Percentiles rank a stretch among this genome's conserved stretches.
Evolutionary conservation across 2,888 invertebrate genomes (phyloP).

Genomic region (Metalampra italica): DNA sequence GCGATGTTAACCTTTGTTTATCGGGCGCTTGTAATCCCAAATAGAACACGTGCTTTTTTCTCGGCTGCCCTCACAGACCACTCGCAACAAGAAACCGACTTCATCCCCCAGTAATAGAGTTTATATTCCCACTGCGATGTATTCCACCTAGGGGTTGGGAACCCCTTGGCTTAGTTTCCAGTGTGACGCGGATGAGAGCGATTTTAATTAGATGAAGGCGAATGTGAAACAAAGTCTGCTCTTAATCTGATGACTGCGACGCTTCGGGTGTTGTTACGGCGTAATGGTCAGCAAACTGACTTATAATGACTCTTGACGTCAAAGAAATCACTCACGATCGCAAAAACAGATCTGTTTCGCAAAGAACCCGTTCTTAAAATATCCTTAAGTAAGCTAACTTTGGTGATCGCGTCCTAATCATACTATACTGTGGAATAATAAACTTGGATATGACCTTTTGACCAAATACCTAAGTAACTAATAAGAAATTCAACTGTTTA

Average conservation of each 20-base stretch:
- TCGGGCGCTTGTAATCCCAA: conserved; percentile 71
- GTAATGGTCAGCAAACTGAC: background rate
- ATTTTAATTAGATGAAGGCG: conserved; percentile 68
- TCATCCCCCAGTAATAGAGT: conserved; percentile 28
- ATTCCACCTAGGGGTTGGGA: conserved; percentile 42
- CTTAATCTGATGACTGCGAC: conserved; percentile 20
- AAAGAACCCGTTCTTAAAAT: no score
- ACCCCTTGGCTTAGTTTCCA: conserved; percentile 66
- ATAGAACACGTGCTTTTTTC: conserved; percentile 77
- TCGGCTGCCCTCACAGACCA: conserved; percentile 37
- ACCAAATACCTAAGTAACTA: no score
- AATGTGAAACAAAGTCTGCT: conserved; percentile 39
- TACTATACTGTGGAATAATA: no score
- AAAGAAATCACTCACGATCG: no score
- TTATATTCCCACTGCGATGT: conserved; percentile 18
- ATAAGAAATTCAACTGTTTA: no score
- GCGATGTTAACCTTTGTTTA: conserved; percentile 71
- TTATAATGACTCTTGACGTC: background rate
- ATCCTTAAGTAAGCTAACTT: no score
- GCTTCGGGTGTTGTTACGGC: background rate
- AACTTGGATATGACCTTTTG: no score
- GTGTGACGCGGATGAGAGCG: conserved; percentile 66
- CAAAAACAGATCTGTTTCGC: no score
- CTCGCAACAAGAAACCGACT: conserved; percentile 25
- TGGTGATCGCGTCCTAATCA: no score